Base-by-base conservation (phyloP, 1,140 invertebrate genomes). In the Drosophila repleta region DNA sequence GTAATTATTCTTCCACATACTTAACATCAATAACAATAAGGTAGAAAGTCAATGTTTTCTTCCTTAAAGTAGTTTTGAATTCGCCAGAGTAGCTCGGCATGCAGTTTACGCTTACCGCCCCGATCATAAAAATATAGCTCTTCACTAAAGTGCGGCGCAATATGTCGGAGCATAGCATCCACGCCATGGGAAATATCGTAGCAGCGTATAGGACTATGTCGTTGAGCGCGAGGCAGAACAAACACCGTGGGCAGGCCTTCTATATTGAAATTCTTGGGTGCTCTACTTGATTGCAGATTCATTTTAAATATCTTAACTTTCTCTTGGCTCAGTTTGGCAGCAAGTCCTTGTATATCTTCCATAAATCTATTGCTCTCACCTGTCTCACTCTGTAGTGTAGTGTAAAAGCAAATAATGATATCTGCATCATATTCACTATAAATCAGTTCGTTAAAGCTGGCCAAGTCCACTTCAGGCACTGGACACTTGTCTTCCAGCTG, bases 211-310 rank as follows among this genome's bases (percentile, higher is more conserved):
- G 76, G 70, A 21, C 29, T 74, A 11, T 63, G 15, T 17, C 57
- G 68, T 1, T 64, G 17, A 10, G 7, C 4, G n/a, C 17, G 17
- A 7, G 20, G 41, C 4, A 79, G 18, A 1, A 74, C 20, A 8
- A 69, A 79, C 11, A 79, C 32, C 18, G 58, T 26, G 0, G 75
- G 76, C 11, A 11, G 26, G 10, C 0, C 58, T 20, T 68, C 13
- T 13, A 64, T 24, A 1, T 4, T 6, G 3, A 78, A 79, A 53
- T 78, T 79, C 24, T 79, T 78, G 1, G 55, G 64, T 1, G 29
- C 41, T n/a, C 6, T 17, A 20, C n/a, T 21, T 4, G 10, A 11
- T 10, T 20, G 37, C 13, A 64, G 6, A 15, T 78, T 43, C 69
- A 74, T 74, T 39, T 78, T 73, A 18, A 39, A 69, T 45, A 79